Evolutionary conservation across 2,113 vertebrate genomes (phyloP).

Genomic region (Phoenicopterus ruber): DNA sequence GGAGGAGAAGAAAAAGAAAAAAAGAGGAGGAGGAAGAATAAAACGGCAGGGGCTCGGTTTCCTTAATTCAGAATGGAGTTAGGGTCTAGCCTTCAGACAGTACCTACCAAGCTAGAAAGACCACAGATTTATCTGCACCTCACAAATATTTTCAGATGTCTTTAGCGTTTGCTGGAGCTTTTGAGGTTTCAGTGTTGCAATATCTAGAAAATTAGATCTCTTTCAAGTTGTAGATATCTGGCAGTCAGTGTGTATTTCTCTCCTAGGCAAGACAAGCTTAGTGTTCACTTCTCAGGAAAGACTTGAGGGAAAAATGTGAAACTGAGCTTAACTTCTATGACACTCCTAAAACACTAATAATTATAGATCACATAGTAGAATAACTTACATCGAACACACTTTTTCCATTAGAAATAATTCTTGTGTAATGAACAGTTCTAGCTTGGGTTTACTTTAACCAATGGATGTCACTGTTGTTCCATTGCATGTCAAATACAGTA

Average conservation of each 20-base stretch:
- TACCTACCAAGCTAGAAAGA: not conserved
- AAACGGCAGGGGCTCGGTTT: not conserved
- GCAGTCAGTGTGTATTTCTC: not conserved
- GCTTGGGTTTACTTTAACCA: slow-evolving; percentile 2
- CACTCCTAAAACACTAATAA: not conserved
- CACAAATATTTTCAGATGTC: not conserved
- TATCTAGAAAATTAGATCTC: not conserved
- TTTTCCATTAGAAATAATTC: not conserved
- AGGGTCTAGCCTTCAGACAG: not conserved
- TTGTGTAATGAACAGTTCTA: not conserved
- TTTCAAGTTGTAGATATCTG: not conserved
- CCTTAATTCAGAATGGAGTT: not conserved
- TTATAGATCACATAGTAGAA: not conserved
- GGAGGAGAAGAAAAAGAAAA: too few species aligned
- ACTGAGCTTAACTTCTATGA: not conserved
- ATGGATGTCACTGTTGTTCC: slow-evolving; percentile 69
- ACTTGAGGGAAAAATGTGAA: not conserved
- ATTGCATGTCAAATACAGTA: not conserved
- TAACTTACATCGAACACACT: not conserved
- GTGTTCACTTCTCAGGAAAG: not conserved
- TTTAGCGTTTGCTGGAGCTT: not conserved
- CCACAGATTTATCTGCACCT: not conserved
- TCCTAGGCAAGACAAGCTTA: not conserved
- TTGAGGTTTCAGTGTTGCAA: not conserved
- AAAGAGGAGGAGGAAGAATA: not conserved